Conservation (phyloP, 1,140 invertebrate species). For the Leptinotarsa lineolata region DNA sequence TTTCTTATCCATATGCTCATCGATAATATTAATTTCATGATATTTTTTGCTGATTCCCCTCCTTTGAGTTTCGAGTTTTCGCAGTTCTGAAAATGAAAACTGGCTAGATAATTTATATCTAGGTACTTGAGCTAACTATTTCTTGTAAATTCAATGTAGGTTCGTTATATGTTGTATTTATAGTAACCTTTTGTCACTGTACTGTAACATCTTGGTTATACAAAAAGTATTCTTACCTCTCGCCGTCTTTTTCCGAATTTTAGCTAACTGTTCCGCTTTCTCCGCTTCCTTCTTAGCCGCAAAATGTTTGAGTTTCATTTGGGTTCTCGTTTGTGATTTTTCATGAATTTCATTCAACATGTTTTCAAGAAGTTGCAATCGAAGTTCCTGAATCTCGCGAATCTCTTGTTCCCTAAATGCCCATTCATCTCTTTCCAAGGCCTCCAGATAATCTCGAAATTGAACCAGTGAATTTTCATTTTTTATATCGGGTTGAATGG, state of each 20-base stretch:
- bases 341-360: slow-evolving; percentile 53
- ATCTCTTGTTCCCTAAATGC: slow-evolving; percentile 64
- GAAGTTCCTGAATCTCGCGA: slow-evolving; percentile 63
- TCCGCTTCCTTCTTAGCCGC: slow-evolving; percentile 56
- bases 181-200: no score
- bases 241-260: slow-evolving; percentile 55
- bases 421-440: slow-evolving; percentile 70
- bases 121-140: no score
- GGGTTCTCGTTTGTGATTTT: slow-evolving; percentile 52
- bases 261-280: slow-evolving; percentile 56
- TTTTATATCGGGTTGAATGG: slow-evolving; percentile 50
- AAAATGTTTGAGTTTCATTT: slow-evolving; percentile 57
- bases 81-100: slow-evolving; percentile 56
- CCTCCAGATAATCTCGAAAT: slow-evolving; percentile 62
- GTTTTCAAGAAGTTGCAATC: slow-evolving; percentile 60
- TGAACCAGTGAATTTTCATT: slow-evolving; percentile 59
- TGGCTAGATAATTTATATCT: no score
- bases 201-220: no score
- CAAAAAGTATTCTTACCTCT: slow-evolving; percentile 51
- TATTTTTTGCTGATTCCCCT: slow-evolving; percentile 52
- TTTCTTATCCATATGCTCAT: slow-evolving; percentile 56
- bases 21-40: slow-evolving; percentile 54
- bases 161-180: background rate
- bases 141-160: background rate
- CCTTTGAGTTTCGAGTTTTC: slow-evolving; percentile 60